Percentiles rank a stretch among this genome's conserved stretches.
These are phyloP conservation scores for Stylophora pistillata DNA, from an alignment of 64 coral and sea anemone genomes.

Conservation along the genomic window DNA sequence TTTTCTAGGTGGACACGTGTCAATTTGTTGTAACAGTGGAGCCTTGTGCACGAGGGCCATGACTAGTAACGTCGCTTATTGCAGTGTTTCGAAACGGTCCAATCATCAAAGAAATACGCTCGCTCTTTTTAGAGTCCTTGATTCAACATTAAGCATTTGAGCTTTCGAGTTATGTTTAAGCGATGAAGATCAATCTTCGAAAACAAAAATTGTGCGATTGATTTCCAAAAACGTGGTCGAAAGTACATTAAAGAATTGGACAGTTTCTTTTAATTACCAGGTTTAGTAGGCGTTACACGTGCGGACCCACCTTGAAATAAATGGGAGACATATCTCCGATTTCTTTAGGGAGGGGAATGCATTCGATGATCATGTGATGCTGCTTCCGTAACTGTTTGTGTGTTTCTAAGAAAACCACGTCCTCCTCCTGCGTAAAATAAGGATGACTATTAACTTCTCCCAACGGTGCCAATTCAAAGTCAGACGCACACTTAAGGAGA, in stretches of 20 bases:
- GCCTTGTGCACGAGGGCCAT: no score
- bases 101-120: background rate
- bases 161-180: background rate
- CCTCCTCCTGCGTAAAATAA: conserved; percentile 63
- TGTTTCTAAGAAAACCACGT: conserved; percentile 95
- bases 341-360: conserved; percentile 87
- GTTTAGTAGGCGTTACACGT: no score
- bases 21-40: no score
- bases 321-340: conserved; percentile 90
- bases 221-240: no score
- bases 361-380: conserved; percentile 94
- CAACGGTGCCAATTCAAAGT: background rate
- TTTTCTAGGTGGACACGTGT: no score
- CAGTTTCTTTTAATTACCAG: no score
- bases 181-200: no score
- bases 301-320: conserved; percentile 86
- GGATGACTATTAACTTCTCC: background rate
- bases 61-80: no score
- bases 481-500: background rate
- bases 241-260: no score
- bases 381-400: conserved; percentile 74
- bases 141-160: background rate
- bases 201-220: no score
- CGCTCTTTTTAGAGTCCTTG: background rate
- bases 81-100: background rate